Percentiles rank a stretch among this genome's conserved stretches.
Conservation (phyloP, 1,140 invertebrate genomes). For the Drosophila orosa region DNA sequence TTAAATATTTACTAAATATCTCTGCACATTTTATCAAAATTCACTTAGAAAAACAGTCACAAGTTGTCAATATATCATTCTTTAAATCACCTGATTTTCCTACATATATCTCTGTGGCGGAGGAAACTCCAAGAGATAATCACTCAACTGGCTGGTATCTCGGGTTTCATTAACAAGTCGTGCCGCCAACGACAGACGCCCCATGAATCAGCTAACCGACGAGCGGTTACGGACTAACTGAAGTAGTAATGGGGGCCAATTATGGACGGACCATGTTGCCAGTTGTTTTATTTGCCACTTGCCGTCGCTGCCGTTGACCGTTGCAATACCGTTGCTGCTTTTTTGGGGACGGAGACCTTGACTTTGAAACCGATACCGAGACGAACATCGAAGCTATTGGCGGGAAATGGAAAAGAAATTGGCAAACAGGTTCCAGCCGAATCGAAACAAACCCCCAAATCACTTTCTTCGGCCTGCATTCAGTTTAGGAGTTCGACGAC, state of each 20-base stretch:
- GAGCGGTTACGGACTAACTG: slow-evolving; percentile 20
- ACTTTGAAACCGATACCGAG: slow-evolving; percentile 63
- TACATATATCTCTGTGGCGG: background rate
- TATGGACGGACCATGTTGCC: slow-evolving; percentile 60
- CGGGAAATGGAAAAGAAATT: slow-evolving; percentile 34
- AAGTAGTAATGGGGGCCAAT: slow-evolving; percentile 70
- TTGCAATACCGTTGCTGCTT: slow-evolving; percentile 8
- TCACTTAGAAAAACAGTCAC: background rate
- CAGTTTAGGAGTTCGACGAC: slow-evolving; percentile 32
- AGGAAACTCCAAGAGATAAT: background rate
- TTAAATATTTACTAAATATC: background rate
- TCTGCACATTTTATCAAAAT: background rate
- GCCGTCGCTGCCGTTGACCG: slow-evolving; percentile 37
- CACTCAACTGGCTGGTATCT: slow-evolving; percentile 8
- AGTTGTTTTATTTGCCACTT: slow-evolving; percentile 12
- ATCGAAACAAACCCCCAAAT: background rate
- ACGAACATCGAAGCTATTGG: background rate
- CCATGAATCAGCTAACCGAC: slow-evolving; percentile 42
- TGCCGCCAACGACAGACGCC: slow-evolving; percentile 25
- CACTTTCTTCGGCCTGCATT: slow-evolving; percentile 57
- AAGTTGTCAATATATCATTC: background rate
- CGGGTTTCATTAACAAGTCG: slow-evolving; percentile 26
- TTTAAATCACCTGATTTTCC: background rate
- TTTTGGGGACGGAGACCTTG: slow-evolving; percentile 59
- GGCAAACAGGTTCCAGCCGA: slow-evolving; percentile 51